Evolutionary conservation across 2,113 vertebrate genomes (phyloP).

Genomic region (Tichodroma muraria): DNA sequence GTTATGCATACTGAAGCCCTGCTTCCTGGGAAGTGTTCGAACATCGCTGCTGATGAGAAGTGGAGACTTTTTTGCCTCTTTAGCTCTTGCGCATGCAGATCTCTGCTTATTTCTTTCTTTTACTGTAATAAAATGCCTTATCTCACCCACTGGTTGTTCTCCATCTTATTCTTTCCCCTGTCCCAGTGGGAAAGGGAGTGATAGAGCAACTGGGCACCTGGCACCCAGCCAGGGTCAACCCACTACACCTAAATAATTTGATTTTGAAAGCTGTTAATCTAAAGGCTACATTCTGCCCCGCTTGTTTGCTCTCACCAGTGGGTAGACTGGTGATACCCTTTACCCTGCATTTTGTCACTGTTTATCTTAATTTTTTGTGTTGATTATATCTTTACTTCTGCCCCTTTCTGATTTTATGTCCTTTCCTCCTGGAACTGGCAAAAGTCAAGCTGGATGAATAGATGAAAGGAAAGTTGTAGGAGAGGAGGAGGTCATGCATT

Average conservation of each 20-base stretch:
- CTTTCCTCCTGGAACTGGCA: background rate
- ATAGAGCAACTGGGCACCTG: background rate
- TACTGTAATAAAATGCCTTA: too few relatives aligned
- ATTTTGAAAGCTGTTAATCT: background rate
- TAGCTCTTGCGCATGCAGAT: too few relatives aligned
- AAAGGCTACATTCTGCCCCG: rapidly evolving
- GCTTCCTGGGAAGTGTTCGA: too few relatives aligned
- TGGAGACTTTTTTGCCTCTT: too few relatives aligned
- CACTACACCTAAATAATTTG: background rate
- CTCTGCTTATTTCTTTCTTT: too few relatives aligned
- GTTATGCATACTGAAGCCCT: too few relatives aligned
- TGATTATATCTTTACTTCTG: background rate
- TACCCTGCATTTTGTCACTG: background rate
- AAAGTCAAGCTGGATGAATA: background rate
- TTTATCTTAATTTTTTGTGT: background rate
- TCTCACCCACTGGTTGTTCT: too few relatives aligned
- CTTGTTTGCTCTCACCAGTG: background rate
- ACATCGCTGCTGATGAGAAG: too few relatives aligned
- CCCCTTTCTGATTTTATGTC: background rate
- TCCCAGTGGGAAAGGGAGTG: background rate
- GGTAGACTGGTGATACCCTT: background rate
- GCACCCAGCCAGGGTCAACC: background rate
- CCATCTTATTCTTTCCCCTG: too few relatives aligned
- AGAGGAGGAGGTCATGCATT: background rate
- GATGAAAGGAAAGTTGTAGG: background rate